Percentiles rank a stretch among this genome's conserved stretches.
phyloP scores from a whole-genome alignment of 2,797 vertebrate genomes.

The Amblyopsis hoosieri region DNA sequence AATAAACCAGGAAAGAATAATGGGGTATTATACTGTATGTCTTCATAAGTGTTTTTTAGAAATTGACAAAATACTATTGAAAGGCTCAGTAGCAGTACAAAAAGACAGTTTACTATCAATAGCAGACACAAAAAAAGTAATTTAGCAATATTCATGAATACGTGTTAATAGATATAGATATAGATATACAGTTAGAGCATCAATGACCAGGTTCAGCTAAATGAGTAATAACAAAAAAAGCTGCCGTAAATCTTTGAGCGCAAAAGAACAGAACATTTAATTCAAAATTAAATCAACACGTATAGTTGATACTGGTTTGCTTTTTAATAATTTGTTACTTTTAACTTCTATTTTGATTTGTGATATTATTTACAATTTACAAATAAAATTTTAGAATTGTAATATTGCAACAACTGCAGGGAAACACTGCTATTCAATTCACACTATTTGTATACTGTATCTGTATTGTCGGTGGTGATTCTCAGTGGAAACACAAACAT shows the following conservation, averaged over 20 bases:
- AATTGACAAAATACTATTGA: no score
- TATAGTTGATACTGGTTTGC: no score
- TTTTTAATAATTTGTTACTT: no score
- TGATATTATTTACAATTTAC: no score
- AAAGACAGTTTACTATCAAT: background rate
- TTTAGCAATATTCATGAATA: slow-evolving; percentile 51
- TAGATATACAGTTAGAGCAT: slow-evolving; percentile 18
- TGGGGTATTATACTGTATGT: no score
- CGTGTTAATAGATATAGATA: slow-evolving; percentile 44
- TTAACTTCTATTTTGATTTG: no score
- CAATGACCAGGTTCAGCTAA: slow-evolving; percentile 49
- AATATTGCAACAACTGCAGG: no score
- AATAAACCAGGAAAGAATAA: no score
- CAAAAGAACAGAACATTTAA: background rate
- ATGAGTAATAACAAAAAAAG: slow-evolving; percentile 14
- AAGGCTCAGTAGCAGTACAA: no score
- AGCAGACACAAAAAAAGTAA: slow-evolving; percentile 28
- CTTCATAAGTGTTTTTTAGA: no score
- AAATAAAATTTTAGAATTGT: no score
- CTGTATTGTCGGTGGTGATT: slow-evolving; percentile 24
- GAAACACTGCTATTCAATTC: slow-evolving; percentile 24
- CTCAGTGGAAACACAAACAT: background rate
- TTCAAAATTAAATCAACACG: no score
- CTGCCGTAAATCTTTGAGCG: slow-evolving; percentile 7
- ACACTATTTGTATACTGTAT: slow-evolving; percentile 7